phyloP scores from a whole-genome alignment of 2,888 invertebrate genomes.

The Drosophila conformis region DNA sequence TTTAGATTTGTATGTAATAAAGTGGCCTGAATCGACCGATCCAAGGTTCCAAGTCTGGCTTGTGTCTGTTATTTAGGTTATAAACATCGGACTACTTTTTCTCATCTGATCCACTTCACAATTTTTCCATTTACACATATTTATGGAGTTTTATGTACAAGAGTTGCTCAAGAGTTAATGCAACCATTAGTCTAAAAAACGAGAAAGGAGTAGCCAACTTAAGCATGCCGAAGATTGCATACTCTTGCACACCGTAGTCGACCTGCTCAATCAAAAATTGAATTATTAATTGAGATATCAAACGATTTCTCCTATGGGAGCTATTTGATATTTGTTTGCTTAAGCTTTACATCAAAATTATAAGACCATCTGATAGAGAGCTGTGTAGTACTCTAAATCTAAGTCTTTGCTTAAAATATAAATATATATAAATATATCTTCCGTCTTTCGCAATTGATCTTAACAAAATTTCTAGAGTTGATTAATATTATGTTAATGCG shows the following conservation, averaged over 20 bases:
- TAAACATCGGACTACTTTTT: background rate
- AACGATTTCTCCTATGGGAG: background rate
- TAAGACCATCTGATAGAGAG: background rate
- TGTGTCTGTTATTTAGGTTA: background rate
- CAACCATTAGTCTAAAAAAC: slow-evolving; percentile 21
- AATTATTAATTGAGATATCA: background rate
- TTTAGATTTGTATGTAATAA: background rate
- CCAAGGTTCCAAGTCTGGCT: background rate
- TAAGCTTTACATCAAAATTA: too few relatives aligned
- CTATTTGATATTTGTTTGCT: background rate
- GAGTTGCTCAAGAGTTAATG: slow-evolving; percentile 13
- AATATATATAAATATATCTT: background rate
- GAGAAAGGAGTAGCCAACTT: background rate
- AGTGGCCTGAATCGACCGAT: background rate
- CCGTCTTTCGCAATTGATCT: too few relatives aligned
- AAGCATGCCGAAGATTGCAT: background rate
- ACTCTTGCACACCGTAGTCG: background rate
- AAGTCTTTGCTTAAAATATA: background rate
- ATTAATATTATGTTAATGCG: too few relatives aligned
- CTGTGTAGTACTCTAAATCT: background rate
- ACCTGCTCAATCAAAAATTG: background rate
- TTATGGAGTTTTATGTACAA: background rate
- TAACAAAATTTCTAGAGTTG: too few relatives aligned
- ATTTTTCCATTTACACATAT: background rate
- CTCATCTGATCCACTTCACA: background rate